Percentiles rank a stretch among this genome's conserved stretches.
phyloP scores from a whole-genome alignment of 2,888 invertebrate species.

The Byasa hedistus region DNA sequence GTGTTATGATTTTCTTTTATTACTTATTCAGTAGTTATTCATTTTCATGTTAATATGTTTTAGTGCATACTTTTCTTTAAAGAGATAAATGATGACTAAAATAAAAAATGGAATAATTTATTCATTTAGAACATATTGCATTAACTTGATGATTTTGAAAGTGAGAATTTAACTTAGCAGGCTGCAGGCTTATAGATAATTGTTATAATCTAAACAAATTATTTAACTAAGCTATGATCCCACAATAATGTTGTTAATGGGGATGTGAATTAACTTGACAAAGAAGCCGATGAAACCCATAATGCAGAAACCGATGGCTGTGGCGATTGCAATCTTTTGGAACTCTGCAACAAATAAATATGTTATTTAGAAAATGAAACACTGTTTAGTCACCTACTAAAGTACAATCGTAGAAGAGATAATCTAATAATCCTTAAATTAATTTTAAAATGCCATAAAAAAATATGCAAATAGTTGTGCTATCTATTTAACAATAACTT shows the following conservation, averaged over 20 bases:
- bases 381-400: too few relatives aligned
- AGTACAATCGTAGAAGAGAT: too few relatives aligned
- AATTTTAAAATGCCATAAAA: too few relatives aligned
- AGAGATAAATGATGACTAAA: not conserved
- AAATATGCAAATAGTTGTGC: too few relatives aligned
- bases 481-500: too few relatives aligned
- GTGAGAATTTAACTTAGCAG: conserved; percentile 60
- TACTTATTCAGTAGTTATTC: not conserved
- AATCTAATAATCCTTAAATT: not conserved
- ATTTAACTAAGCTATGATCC: conserved; percentile 81
- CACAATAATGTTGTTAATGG: conserved; percentile 97
- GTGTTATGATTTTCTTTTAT: conserved; percentile 3
- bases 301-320: conserved; percentile 99
- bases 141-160: conserved; percentile 41
- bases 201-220: conserved; percentile 53
- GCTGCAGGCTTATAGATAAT: conserved; percentile 59
- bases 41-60: not conserved
- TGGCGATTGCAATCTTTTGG: conserved; percentile 99
- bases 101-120: conserved; percentile 64
- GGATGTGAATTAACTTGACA: conserved; percentile 99
- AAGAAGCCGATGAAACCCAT: conserved; percentile 99
- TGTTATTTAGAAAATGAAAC: too few relatives aligned
- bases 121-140: conserved; percentile 56
- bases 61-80: not conserved
- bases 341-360: conserved; percentile 86